A percentile compares a stretch with the other conserved stretches of the same genome.
Conservation (phyloP, 2,113 vertebrate genomes). For the Clarias magur region DNA sequence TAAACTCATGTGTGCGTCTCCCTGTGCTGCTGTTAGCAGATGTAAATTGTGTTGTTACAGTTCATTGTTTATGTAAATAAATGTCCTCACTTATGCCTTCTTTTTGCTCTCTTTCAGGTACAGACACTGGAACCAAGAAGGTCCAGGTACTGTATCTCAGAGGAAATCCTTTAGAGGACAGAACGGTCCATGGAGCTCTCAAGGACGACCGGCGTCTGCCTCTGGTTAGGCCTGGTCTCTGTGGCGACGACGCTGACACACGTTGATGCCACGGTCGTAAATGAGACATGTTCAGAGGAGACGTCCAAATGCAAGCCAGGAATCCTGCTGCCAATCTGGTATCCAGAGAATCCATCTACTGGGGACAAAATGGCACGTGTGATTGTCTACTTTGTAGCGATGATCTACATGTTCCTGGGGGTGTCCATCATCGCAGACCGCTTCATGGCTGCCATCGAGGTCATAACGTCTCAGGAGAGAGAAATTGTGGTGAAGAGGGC, state of each 20-base stretch:
- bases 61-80: neutral
- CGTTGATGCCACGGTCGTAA: constrained; percentile 84
- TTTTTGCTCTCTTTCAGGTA: constrained; percentile 59
- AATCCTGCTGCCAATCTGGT: constrained; percentile 98
- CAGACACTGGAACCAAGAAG: constrained; percentile 56
- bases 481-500: constrained; percentile 92
- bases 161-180: constrained; percentile 68
- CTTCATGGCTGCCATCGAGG: constrained; percentile 99
- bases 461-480: constrained; percentile 96
- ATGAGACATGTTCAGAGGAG: constrained; percentile 83
- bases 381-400: constrained; percentile 97
- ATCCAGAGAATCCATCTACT: constrained; percentile 96
- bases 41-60: neutral
- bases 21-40: neutral
- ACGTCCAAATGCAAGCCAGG: constrained; percentile 86
- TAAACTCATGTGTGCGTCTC: neutral
- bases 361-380: constrained; percentile 98
- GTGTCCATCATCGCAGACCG: constrained; percentile 98
- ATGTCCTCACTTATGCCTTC: constrained; percentile 40
- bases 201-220: constrained; percentile 85
- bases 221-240: constrained; percentile 91
- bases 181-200: constrained; percentile 94
- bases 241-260: constrained; percentile 83
- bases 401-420: constrained; percentile 99
- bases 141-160: constrained; percentile 76